These are phyloP conservation scores for Epicampocera succincta DNA, from an alignment of 2,888 invertebrate genomes.

Conservation along the genomic window DNA sequence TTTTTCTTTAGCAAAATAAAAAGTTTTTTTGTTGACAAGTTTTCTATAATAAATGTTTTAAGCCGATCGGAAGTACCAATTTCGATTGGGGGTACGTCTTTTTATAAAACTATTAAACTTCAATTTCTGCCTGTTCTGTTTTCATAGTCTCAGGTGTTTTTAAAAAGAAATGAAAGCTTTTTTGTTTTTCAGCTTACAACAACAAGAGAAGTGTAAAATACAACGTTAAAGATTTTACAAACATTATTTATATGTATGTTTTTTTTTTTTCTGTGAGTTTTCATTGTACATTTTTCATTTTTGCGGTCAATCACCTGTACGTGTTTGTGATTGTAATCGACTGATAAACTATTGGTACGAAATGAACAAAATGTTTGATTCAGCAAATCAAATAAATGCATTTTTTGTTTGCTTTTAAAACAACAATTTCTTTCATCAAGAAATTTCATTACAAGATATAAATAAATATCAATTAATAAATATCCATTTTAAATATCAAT, in stretches of 20 bases:
- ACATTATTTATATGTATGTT: conserved; percentile 25
- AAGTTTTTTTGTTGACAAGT: no score
- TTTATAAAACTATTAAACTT: no score
- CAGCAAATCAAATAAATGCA: conserved; percentile 17
- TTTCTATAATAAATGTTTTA: no score
- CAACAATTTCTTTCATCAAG: not conserved
- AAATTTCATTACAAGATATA: conserved; percentile 13
- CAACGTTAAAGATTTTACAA: conserved; percentile 33
- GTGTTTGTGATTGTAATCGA: conserved; percentile 63
- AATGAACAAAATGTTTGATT: conserved; percentile 32
- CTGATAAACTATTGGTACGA: conserved; percentile 45
- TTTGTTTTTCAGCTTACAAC: conserved; percentile 29
- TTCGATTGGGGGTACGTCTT: no score
- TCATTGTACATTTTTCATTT: conserved; percentile 30
- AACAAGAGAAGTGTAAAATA: conserved; percentile 36
- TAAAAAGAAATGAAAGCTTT: conserved; percentile 57
- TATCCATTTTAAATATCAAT: conserved; percentile 2
- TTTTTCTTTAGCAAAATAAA: no score
- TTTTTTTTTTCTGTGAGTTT: conserved; percentile 7
- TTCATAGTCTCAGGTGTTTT: conserved; percentile 13
- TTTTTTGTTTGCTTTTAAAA: not conserved
- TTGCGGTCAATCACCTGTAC: conserved; percentile 69
- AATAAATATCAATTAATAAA: conserved; percentile 45
- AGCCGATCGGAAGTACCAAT: no score
- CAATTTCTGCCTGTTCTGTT: not conserved